Conservation (phyloP, 53 echinoderm and acorn worm genomes). For the Holothuria leucospilota region DNA sequence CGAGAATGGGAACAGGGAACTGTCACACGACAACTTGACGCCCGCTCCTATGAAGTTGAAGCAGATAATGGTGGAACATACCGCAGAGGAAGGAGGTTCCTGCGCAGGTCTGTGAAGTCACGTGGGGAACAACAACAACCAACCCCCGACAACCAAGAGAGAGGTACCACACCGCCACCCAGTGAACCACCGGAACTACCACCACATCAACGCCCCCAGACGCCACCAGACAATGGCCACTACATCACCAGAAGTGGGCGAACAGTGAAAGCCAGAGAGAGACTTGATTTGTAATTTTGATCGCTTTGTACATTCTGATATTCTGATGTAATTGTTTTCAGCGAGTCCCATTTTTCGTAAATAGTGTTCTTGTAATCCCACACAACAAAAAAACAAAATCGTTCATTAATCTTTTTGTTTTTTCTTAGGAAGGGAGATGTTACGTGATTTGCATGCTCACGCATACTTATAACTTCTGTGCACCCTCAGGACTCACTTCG, state of each 20-base stretch:
- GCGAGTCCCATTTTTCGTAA: too few species aligned
- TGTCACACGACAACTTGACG: neutral
- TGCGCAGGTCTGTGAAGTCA: neutral
- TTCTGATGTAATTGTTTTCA: too few species aligned
- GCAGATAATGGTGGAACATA: slow-evolving; percentile 42
- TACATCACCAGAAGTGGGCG: neutral
- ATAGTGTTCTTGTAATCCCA: too few species aligned
- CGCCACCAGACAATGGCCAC: neutral
- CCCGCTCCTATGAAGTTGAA: slow-evolving; percentile 61
- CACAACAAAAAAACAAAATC: too few species aligned
- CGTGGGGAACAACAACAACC: neutral
- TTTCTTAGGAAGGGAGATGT: too few species aligned
- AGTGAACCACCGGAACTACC: neutral
- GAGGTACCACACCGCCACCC: neutral
- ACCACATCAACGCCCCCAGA: neutral
- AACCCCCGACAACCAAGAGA: neutral
- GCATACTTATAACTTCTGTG: too few species aligned
- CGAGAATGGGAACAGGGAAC: slow-evolving; percentile 51
- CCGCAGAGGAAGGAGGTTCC: slow-evolving; percentile 33
- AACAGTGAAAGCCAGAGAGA: neutral
- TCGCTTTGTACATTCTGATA: too few species aligned
- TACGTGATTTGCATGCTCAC: too few species aligned
- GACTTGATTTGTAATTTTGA: neutral
- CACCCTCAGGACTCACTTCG: too few species aligned
- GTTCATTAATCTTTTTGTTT: too few species aligned